Conservation (phyloP, 2,113 vertebrate species). For the Dipodomys merriami region DNA sequence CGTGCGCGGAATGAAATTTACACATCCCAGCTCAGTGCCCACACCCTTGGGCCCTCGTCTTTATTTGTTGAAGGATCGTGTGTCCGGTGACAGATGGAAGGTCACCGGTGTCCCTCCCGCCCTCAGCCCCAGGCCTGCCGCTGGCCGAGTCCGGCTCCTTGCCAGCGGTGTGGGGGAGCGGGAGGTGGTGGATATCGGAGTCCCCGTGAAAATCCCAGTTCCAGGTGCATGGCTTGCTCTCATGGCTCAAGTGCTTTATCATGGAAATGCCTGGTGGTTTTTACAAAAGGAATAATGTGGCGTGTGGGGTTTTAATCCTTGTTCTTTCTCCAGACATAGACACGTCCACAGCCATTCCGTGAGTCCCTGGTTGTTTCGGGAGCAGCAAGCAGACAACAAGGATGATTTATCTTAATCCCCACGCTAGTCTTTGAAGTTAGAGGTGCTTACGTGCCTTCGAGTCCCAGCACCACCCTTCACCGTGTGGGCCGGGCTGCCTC, state of each 20-base stretch:
- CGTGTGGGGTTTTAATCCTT: neutral
- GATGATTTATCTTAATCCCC: neutral
- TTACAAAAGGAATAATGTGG: neutral
- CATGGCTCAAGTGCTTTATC: neutral
- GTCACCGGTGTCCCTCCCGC: neutral
- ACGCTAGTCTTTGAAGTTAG: neutral
- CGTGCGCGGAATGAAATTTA: neutral
- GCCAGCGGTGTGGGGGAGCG: neutral
- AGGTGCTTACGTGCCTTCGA: neutral
- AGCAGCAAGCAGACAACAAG: neutral
- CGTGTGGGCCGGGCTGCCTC: neutral
- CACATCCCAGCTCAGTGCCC: neutral
- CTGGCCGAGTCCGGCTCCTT: accelerated
- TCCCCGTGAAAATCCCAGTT: neutral
- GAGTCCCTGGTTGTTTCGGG: neutral
- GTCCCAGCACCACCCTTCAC: accelerated
- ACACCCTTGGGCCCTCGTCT: accelerated
- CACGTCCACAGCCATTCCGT: neutral
- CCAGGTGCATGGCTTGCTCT: neutral
- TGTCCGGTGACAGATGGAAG: neutral
- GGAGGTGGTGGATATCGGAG: accelerated
- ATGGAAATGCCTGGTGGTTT: neutral
- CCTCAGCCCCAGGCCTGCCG: too few relatives aligned
- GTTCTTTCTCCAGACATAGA: neutral
- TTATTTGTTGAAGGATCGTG: accelerated